Evolutionary conservation across 2,888 invertebrate genomes (phyloP).

Genomic region (Ametastegia equiseti): DNA sequence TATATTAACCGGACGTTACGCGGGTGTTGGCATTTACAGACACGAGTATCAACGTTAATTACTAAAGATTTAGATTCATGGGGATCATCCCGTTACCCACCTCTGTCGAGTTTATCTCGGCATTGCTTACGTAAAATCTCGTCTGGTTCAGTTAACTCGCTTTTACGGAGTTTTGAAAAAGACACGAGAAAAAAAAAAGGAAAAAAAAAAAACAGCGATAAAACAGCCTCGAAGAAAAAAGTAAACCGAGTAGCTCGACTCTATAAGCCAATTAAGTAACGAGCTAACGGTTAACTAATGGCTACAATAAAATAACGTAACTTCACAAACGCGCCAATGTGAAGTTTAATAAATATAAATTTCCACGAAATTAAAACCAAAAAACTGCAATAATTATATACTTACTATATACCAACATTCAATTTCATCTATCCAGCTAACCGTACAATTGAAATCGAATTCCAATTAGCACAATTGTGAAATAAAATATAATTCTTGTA

Average conservation of each 20-base stretch:
- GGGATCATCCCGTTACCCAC: not conserved
- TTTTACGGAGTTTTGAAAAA: not conserved
- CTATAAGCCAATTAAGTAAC: conserved; percentile 30
- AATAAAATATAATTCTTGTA: not conserved
- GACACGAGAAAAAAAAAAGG: too few species aligned
- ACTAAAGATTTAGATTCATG: not conserved
- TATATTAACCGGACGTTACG: too few species aligned
- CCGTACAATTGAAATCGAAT: not conserved
- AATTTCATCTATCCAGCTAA: not conserved
- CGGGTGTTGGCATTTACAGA: too few species aligned
- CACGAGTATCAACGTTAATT: not conserved
- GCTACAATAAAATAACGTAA: not conserved
- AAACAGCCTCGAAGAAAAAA: not conserved
- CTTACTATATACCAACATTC: not conserved
- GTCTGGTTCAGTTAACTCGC: not conserved
- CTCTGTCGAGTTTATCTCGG: not conserved
- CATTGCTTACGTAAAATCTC: conserved; percentile 7
- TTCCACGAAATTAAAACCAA: not conserved
- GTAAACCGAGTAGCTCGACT: not conserved
- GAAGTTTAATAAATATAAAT: not conserved
- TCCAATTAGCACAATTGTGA: not conserved
- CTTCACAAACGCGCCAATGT: not conserved
- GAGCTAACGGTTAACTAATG: conserved; percentile 22
- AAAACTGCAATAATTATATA: not conserved
- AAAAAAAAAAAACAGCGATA: not conserved